A percentile compares a stretch with the other conserved stretches of the same genome.
These are phyloP conservation scores for Oncorhynchus nerka DNA, from an alignment of 2,113 vertebrate genomes.

Conservation along the genomic window DNA sequence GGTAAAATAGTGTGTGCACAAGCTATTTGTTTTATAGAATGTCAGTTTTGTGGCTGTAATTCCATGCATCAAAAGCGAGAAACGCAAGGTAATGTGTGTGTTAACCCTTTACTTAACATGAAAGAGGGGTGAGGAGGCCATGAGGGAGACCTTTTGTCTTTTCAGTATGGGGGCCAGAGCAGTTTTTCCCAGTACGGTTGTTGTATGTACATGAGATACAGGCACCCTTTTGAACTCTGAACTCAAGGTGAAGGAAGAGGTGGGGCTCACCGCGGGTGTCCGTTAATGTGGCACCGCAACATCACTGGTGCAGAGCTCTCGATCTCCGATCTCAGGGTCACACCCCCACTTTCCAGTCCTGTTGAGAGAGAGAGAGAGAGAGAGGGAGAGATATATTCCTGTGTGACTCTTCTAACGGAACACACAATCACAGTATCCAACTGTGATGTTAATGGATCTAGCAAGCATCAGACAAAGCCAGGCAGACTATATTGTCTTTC, in stretches of 20 bases:
- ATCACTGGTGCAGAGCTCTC: constrained; percentile 84
- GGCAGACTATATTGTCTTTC: background rate
- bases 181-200: too few species aligned
- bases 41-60: too few species aligned
- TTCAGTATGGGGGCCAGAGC: too few species aligned
- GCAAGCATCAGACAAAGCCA: constrained; percentile 24
- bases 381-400: constrained; percentile 32
- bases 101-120: too few species aligned
- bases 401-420: constrained; percentile 5
- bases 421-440: background rate
- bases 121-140: background rate
- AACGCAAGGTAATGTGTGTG: too few species aligned
- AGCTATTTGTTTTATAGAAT: too few species aligned
- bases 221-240: background rate
- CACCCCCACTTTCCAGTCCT: constrained; percentile 91
- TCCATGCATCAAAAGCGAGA: too few species aligned
- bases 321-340: constrained; percentile 88
- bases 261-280: constrained; percentile 90
- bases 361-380: background rate
- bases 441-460: constrained; percentile 34
- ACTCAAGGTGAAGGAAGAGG: background rate
- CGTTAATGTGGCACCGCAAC: constrained; percentile 88
- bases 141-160: too few species aligned
- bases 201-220: too few species aligned
- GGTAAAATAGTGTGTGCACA: too few species aligned